phyloP scores from a whole-genome alignment of 2,888 invertebrate genomes.

The Meandrusa payeni region DNA sequence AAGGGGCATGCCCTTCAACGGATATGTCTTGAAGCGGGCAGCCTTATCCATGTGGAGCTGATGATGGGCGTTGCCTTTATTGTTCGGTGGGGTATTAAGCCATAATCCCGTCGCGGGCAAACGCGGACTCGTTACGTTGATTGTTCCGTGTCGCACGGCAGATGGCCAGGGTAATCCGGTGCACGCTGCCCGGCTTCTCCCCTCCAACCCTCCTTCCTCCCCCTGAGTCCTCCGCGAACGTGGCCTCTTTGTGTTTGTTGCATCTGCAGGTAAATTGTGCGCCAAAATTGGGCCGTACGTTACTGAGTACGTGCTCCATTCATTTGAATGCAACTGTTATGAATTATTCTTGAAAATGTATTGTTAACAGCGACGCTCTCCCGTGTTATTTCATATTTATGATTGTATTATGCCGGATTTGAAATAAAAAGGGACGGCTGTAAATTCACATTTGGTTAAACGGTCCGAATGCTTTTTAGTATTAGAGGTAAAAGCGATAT shows the following conservation, averaged over 20 bases:
- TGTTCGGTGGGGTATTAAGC: constrained; percentile 73
- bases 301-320: constrained; percentile 55
- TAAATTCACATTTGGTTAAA: too few relatives aligned
- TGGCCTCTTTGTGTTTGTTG: constrained; percentile 77
- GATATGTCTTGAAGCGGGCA: constrained; percentile 13
- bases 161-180: constrained; percentile 77
- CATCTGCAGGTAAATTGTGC: constrained; percentile 79
- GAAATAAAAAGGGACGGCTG: not conserved
- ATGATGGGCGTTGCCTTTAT: constrained; percentile 57
- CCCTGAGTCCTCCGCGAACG: constrained; percentile 47
- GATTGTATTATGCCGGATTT: constrained; percentile 30
- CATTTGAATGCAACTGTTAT: constrained; percentile 64
- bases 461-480: too few relatives aligned
- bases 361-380: constrained; percentile 66
- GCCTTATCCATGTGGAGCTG: constrained; percentile 28
- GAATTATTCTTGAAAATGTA: constrained; percentile 72
- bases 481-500: too few relatives aligned
- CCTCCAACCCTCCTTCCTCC: constrained; percentile 26
- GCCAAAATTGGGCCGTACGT: constrained; percentile 72
- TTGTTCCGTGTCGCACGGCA: constrained; percentile 72
- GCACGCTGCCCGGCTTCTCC: constrained; percentile 38
- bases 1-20: constrained; percentile 11
- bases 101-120: constrained; percentile 74
- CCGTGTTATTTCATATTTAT: constrained; percentile 39
- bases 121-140: constrained; percentile 76